These are phyloP conservation scores for Drosophila picticornis DNA, from an alignment of 2,888 invertebrate genomes.

Conservation along the genomic window DNA sequence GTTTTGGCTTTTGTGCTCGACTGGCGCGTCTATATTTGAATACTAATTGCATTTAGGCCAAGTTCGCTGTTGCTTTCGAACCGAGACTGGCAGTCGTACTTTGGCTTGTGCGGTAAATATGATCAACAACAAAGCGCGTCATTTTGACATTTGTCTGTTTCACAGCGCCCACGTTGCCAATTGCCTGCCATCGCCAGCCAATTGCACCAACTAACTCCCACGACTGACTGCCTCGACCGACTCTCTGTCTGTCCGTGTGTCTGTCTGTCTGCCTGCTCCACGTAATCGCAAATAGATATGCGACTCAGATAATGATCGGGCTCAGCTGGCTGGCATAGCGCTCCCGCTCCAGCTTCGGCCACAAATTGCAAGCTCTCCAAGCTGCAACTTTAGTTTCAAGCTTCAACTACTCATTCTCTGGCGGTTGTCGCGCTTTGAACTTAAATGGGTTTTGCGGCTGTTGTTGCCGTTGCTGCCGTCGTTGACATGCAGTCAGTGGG, in stretches of 20 bases:
- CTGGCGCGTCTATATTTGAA: slow-evolving; percentile 76
- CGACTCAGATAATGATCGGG: slow-evolving; percentile 72
- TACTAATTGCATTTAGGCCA: slow-evolving; percentile 77
- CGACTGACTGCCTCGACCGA: slow-evolving; percentile 59
- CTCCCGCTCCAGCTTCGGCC: slow-evolving; percentile 17
- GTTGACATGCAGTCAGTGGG: slow-evolving; percentile 61
- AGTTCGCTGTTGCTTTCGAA: slow-evolving; percentile 13
- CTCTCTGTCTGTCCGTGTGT: slow-evolving; percentile 5
- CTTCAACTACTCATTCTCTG: slow-evolving; percentile 46
- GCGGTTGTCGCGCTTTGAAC: slow-evolving; percentile 79
- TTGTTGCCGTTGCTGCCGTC: slow-evolving; percentile 15
- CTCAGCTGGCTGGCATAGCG: slow-evolving; percentile 32
- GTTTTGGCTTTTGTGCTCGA: slow-evolving; percentile 73
- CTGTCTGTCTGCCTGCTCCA: slow-evolving; percentile 9
- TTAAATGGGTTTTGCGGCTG: slow-evolving; percentile 68
- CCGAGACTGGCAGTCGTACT: neutral
- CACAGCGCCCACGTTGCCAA: slow-evolving; percentile 69
- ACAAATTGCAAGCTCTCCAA: neutral
- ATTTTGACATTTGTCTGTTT: slow-evolving; percentile 80
- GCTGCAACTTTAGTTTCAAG: slow-evolving; percentile 19
- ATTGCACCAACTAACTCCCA: slow-evolving; percentile 62
- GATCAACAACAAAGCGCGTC: slow-evolving; percentile 82
- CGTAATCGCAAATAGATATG: slow-evolving; percentile 71
- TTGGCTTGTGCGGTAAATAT: slow-evolving; percentile 76
- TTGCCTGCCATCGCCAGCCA: slow-evolving; percentile 60